Conservation (phyloP, 2,888 invertebrate genomes). For the Chalcis sispes region DNA sequence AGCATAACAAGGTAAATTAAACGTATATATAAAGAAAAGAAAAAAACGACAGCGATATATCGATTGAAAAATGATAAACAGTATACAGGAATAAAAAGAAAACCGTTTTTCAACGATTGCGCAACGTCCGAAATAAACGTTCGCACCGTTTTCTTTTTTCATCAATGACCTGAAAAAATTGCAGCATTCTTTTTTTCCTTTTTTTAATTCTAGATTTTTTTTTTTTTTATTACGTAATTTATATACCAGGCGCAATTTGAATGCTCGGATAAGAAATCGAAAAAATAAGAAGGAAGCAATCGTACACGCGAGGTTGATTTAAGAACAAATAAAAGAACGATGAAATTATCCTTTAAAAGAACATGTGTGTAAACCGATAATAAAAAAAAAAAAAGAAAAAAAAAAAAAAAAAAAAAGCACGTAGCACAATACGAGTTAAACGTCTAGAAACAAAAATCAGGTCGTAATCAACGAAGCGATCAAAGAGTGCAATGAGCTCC, state of each 20-base stretch:
- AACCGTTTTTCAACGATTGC: too few species aligned
- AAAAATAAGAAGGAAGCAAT: neutral
- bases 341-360: too few species aligned
- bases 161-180: too few species aligned
- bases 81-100: too few species aligned
- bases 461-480: conserved; percentile 47
- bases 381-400: neutral
- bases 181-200: neutral
- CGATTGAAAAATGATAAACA: too few species aligned
- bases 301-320: neutral
- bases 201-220: too few species aligned
- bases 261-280: neutral
- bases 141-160: too few species aligned
- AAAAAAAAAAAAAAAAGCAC: neutral
- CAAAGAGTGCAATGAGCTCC: neutral
- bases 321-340: neutral
- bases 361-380: too few species aligned
- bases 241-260: neutral
- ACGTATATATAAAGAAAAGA: too few species aligned
- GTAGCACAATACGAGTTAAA: neutral
- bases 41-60: too few species aligned
- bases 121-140: too few species aligned
- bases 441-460: conserved; percentile 42
- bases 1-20: too few species aligned
- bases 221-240: neutral